A percentile compares a stretch with the other conserved stretches of the same genome.
Evolutionary conservation across 2,888 invertebrate genomes (phyloP).

Genomic region (Polia nebulosa): DNA sequence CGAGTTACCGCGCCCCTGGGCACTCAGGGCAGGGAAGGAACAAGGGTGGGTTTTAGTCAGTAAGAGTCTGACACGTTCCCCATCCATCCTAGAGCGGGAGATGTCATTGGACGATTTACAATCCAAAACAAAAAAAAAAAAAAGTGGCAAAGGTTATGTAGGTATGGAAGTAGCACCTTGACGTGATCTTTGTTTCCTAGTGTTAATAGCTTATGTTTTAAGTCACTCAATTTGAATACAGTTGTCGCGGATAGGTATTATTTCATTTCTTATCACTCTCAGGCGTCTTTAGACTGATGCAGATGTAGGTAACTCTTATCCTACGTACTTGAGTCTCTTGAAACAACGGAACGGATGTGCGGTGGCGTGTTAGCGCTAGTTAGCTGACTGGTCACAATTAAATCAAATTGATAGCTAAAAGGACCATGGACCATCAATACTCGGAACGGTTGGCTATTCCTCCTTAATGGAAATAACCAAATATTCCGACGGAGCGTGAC

Average conservation of each 20-base stretch:
- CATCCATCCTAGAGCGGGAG: no score
- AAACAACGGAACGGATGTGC: constrained; percentile 49
- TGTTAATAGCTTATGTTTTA: constrained; percentile 22
- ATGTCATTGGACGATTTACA: no score
- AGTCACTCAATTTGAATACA: constrained; percentile 34
- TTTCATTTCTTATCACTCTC: constrained; percentile 42
- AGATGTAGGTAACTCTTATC: constrained; percentile 56
- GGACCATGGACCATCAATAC: constrained; percentile 9
- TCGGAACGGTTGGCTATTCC: constrained; percentile 16
- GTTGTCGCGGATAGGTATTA: constrained; percentile 22
- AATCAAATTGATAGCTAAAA: constrained; percentile 31
- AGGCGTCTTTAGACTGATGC: constrained; percentile 18
- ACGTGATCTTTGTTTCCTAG: constrained; percentile 26
- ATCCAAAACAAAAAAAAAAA: no score
- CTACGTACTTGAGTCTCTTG: constrained; percentile 37
- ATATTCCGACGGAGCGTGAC: constrained; percentile 7
- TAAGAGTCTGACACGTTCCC: no score
- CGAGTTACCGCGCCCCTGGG: no score
- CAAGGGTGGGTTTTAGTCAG: no score
- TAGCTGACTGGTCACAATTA: constrained; percentile 37
- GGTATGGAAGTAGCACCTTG: neutral
- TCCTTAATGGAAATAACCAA: constrained; percentile 19
- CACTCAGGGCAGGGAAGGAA: no score
- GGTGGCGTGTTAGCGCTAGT: constrained; percentile 45
- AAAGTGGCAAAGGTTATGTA: no score